Evolutionary conservation across 1,140 invertebrate species (phyloP), one percentile per base, ranked within the genome.

Genomic region (Leptinotarsa defecta): DNA sequence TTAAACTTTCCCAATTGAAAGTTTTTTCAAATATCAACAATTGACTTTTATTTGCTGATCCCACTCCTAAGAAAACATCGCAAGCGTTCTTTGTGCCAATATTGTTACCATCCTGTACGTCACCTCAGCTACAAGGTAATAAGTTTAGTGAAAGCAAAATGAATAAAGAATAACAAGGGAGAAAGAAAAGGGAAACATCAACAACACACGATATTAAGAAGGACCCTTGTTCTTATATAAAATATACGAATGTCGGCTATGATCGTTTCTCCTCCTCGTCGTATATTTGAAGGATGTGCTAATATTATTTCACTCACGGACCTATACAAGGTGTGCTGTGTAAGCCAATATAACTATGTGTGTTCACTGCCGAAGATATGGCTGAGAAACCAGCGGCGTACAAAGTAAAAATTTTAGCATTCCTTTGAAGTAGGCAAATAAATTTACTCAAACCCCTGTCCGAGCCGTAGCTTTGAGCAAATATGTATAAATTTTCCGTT

Each of bases 301-400:
- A 78, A 78, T 78, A 78, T 78, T 78, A 78, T 78, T 78, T 78
- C 68, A 68, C 77, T 78, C 77, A 78, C 77, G 77, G 68, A 77
- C 68, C 22, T 72, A 73, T 76, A 74, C 77, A 76, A 78, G 77
- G 77, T 78, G 77, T 78, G 74, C 67, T 48, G 68, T 48, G 68
- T 34, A 4, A 65, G 70, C 77, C 74, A 76, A 78, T 78, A 78
- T 78, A 75, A 78, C 74, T 78, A 73, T 75, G 75, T 78, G 77
- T 76, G 74, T 78, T 73, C 76, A 78, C 75, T 78, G 74, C 73
- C 71, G 64, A 27, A 67, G 73, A 61, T 69, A 75, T 73, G 34
- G 8, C 34, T 43, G 34, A 43, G 34, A 11, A 43, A 43, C 34
- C 34, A 43, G 34, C 34, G 34, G 34, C 34, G 34, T 43, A 43